These are phyloP conservation scores for Entomobrya multifasciata DNA, from an alignment of 2,888 invertebrate species.

Conservation along the genomic window DNA sequence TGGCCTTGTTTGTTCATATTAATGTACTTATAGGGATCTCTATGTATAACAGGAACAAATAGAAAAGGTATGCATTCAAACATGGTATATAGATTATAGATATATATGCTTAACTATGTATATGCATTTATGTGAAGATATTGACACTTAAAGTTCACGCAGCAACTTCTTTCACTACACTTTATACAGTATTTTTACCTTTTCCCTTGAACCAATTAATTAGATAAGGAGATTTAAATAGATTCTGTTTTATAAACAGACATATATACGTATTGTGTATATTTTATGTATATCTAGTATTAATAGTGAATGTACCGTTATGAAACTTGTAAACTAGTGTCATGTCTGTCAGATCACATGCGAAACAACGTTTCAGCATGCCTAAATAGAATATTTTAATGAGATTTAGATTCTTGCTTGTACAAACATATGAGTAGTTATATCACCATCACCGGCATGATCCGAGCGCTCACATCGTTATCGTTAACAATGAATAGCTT, in stretches of 20 bases:
- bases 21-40: neutral
- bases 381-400: neutral
- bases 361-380: neutral
- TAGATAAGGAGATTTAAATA: neutral
- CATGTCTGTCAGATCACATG: neutral
- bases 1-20: neutral
- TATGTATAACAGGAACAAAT: neutral
- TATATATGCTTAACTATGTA: neutral
- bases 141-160: neutral
- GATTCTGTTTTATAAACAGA: neutral
- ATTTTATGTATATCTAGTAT: too few relatives aligned
- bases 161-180: neutral
- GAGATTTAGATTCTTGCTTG: neutral
- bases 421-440: neutral
- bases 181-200: neutral
- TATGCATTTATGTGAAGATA: neutral
- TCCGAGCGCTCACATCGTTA: neutral
- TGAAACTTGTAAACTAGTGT: too few relatives aligned
- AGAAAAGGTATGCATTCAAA: too few relatives aligned
- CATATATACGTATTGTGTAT: too few relatives aligned
- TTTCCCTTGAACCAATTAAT: conserved; percentile 19
- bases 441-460: neutral
- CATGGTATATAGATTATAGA: too few relatives aligned
- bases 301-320: too few relatives aligned
- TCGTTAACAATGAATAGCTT: neutral